Evolutionary conservation across 2,888 invertebrate genomes (phyloP).

Genomic region (Lamellibrachia columna): DNA sequence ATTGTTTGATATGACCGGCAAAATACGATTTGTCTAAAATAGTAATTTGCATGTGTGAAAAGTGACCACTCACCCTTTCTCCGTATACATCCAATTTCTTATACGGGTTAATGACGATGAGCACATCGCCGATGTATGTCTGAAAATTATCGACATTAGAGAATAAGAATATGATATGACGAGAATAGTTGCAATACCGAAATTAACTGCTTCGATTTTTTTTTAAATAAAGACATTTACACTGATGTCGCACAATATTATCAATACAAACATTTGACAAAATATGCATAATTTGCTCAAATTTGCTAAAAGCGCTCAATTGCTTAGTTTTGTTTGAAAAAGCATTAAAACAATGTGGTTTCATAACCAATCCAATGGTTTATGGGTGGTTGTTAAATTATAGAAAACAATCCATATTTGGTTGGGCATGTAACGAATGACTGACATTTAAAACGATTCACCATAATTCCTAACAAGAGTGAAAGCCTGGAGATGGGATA

Average conservation of each 20-base stretch:
- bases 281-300: background rate
- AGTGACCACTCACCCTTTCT: slow-evolving; percentile 26
- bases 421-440: too few relatives aligned
- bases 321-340: background rate
- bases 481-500: background rate
- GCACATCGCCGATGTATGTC: slow-evolving; percentile 46
- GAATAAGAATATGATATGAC: background rate
- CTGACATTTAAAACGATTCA: too few relatives aligned
- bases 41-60: background rate
- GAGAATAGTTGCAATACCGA: background rate
- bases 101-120: slow-evolving; percentile 44
- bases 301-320: background rate
- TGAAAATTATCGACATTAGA: slow-evolving; percentile 32
- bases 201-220: background rate
- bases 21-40: background rate
- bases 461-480: too few relatives aligned
- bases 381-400: background rate
- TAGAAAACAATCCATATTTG: too few relatives aligned
- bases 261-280: background rate
- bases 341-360: background rate
- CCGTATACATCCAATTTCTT: slow-evolving; percentile 39
- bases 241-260: background rate
- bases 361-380: background rate
- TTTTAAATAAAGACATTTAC: background rate
- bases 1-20: too few relatives aligned